phyloP scores from a whole-genome alignment of 1,140 invertebrate genomes.

The Agrypnia vestita region DNA sequence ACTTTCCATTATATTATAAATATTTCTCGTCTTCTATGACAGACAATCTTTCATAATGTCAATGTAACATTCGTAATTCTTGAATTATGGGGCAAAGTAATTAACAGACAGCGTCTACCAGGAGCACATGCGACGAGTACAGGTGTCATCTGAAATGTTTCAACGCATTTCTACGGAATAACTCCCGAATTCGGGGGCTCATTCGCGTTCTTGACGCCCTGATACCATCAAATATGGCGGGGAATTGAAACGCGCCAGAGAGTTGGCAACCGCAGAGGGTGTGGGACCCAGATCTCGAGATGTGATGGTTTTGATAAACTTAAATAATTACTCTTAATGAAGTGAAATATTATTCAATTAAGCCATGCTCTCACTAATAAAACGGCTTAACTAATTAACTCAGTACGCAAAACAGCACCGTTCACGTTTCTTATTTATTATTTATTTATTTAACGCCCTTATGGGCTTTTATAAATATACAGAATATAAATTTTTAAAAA shows the following conservation, averaged over 20 bases:
- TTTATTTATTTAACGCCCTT: no score
- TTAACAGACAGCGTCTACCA: constrained; percentile 44
- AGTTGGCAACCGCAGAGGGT: constrained; percentile 29
- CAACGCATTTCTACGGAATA: constrained; percentile 42
- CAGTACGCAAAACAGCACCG: constrained; percentile 42
- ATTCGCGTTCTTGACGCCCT: constrained; percentile 44
- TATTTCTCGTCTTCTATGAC: neutral
- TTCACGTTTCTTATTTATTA: constrained; percentile 33
- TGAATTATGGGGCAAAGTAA: constrained; percentile 46
- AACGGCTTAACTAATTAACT: constrained; percentile 46
- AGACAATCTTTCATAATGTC: constrained; percentile 47
- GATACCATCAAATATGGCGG: constrained; percentile 43
- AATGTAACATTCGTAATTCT: constrained; percentile 44
- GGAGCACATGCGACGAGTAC: constrained; percentile 37
- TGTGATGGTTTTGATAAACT: constrained; percentile 48
- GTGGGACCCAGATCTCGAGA: constrained; percentile 41
- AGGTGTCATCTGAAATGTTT: constrained; percentile 45
- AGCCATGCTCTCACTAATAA: constrained; percentile 35
- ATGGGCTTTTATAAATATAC: no score
- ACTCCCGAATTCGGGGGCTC: constrained; percentile 36
- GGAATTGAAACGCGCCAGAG: constrained; percentile 20
- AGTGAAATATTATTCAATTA: constrained; percentile 45
- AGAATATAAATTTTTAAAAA: no score
- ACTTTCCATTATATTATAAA: constrained; percentile 40
- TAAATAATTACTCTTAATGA: constrained; percentile 47